Evolutionary conservation across 1,140 invertebrate species (phyloP).

Genomic region (Oreohelix idahoensis): DNA sequence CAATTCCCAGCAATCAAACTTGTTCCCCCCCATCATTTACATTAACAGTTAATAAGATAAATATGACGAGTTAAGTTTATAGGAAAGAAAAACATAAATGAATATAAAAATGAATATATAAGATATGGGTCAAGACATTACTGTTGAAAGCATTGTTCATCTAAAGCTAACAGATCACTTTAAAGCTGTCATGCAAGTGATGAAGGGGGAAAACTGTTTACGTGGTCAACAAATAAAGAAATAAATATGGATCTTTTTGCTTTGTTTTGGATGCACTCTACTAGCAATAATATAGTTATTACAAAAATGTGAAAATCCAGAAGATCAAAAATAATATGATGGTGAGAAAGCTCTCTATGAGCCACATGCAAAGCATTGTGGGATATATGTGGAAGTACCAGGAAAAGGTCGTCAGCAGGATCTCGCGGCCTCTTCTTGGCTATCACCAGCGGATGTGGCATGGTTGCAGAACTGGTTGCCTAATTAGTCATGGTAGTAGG

Average conservation of each 20-base stretch:
- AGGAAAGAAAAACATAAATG: neutral
- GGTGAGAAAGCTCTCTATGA: slow-evolving; percentile 43
- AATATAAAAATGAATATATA: neutral
- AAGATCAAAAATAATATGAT: neutral
- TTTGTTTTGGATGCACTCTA: neutral
- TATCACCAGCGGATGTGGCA: slow-evolving; percentile 72
- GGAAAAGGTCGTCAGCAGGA: slow-evolving; percentile 88
- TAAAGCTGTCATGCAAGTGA: slow-evolving; percentile 33
- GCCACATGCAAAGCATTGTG: slow-evolving; percentile 75
- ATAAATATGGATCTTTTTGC: neutral
- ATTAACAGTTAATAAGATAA: too few relatives aligned
- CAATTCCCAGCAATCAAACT: neutral
- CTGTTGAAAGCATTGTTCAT: slow-evolving; percentile 5
- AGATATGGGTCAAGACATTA: neutral
- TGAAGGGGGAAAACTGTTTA: neutral
- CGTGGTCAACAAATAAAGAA: neutral
- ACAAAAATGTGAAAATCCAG: neutral
- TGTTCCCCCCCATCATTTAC: too few relatives aligned
- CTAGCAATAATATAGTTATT: neutral
- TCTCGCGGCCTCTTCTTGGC: slow-evolving; percentile 90
- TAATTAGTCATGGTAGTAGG: slow-evolving; percentile 31
- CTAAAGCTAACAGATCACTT: slow-evolving; percentile 24
- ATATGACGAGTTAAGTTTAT: neutral
- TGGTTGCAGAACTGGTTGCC: slow-evolving; percentile 25
- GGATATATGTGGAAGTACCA: slow-evolving; percentile 80